Base-by-base conservation (phyloP, 2,113 vertebrate genomes). In the Nothobranchius furzeri region DNA sequence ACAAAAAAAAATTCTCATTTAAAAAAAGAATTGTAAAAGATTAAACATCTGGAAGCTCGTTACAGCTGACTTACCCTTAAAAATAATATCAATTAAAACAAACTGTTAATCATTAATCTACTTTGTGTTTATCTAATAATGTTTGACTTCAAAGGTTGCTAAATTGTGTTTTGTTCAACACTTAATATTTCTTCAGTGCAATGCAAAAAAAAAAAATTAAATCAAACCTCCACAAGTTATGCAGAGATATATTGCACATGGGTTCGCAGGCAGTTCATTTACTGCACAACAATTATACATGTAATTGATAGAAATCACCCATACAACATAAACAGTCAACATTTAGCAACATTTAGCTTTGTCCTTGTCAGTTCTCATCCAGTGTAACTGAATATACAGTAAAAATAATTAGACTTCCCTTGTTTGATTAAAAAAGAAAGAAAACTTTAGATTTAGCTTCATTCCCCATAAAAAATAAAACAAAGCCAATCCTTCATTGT, bases 311-410 rank as follows among this genome's bases (percentile, higher is more conserved):
- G 50, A 59, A 84, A 74, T 69, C 71, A 60, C 73, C 63, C 61
- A 43, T 60, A 60, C 36, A 72, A 83, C 51, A 68, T 79, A 73
- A 75, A 89, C 77, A 86, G 75, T 85, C 30, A 30, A 4, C 4
- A 30, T 30, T n/a, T n/a, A n/a, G n/a, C 30, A 30, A 4, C 4
- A 30, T 30, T 80, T 81, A 67, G 55, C 73, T 88, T 90, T 89
- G 89, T 86, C 78, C 85, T 89, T 42, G 64, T 84, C 80, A 73
- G 68, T 78, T 89, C 66, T 64, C 73, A 76, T 92, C 89, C 91
- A 92, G 90, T 92, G 91, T 91, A 75, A 81, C 68, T 75, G 68
- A 78, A 80, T 74, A 81, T 88, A 92, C 87, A 91, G 89, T 88
- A 88, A 89, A 77, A 82, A 62, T 60, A 76, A 64, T 64, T 17